Base-by-base conservation (phyloP, 1,140 invertebrate species). In the Drosophila cardini region DNA sequence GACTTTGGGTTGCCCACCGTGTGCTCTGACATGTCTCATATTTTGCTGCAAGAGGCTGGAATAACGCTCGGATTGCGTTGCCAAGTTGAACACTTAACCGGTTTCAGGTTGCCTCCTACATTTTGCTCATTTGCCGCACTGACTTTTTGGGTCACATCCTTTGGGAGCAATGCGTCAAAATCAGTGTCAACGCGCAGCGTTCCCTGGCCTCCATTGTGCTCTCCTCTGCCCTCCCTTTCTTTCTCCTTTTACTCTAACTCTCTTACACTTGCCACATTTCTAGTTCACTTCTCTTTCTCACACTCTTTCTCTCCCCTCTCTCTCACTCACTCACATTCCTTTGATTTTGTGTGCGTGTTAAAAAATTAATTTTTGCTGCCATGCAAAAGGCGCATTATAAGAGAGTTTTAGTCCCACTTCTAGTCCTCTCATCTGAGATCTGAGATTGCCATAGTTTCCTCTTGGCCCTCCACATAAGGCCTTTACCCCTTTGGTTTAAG, bases 61-160 rank as follows among this genome's bases (percentile, higher is more conserved):
- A 58, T 65, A 55, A 56, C 68, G 76, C 75, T 82, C 61, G 69
- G 67, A 68, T 75, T 75, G 80, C 55, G 58, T 75, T 71, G 76
- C 65, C 71, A 83, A 64, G 72, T 32, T 38, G 50, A 80, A 77
- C 77, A 77, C 73, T 87, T 87, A 87, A 89, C 84, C 65, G 80
- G 80, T 83, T 86, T 79, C 69, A 72, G 71, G 72, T 72, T 80
- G 53, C 71, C 78, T 43, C 68, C 79, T 62, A 83, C 84, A 73
- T 82, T 61, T 83, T 83, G 84, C 83, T 87, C 83, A 87, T 87
- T 87, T 87, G 84, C 84, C 84, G 84, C 80, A 83, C 84, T 78
- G 80, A 80, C 80, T 84, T 87, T 87, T 87, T 87, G 84, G 84
- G 84, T 87, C 84, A 87, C 84, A 87, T 87, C 84, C 85, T 87